Conservation (phyloP, 1,140 invertebrate species). For the Aphelenchoides besseyi region DNA sequence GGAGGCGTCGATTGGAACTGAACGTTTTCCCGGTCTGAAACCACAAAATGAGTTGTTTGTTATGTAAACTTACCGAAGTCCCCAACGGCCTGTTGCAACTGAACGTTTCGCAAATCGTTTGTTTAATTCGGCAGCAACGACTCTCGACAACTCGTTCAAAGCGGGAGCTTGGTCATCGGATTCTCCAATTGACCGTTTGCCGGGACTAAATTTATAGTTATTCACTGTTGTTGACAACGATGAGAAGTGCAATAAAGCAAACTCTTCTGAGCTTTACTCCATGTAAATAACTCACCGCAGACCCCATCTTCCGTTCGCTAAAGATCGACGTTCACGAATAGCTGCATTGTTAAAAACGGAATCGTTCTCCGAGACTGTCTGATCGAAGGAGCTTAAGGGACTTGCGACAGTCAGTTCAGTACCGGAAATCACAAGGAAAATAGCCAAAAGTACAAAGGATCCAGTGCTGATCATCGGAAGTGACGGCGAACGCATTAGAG, state of each 20-base stretch:
- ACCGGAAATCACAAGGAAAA: neutral
- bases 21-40: conserved; percentile 13
- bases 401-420: neutral
- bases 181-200: conserved; percentile 20
- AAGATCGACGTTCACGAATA: neutral
- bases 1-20: neutral
- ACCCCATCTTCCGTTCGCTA: conserved; percentile 21
- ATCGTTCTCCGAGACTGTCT: neutral
- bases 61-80: too few species aligned
- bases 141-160: neutral
- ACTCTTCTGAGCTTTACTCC: too few species aligned
- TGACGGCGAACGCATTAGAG: neutral
- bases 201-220: neutral
- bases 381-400: neutral
- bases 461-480: neutral
- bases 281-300: too few species aligned
- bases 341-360: neutral
- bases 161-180: neutral
- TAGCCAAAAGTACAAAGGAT: neutral
- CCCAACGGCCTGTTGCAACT: neutral
- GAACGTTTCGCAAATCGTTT: conserved; percentile 16
- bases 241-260: too few species aligned
- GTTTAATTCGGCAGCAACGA: conserved; percentile 2
- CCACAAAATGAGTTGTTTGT: too few species aligned
- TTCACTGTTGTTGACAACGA: too few species aligned